Base-by-base conservation (phyloP, 1,140 invertebrate genomes). In the Ptiloglossa arizonensis region DNA sequence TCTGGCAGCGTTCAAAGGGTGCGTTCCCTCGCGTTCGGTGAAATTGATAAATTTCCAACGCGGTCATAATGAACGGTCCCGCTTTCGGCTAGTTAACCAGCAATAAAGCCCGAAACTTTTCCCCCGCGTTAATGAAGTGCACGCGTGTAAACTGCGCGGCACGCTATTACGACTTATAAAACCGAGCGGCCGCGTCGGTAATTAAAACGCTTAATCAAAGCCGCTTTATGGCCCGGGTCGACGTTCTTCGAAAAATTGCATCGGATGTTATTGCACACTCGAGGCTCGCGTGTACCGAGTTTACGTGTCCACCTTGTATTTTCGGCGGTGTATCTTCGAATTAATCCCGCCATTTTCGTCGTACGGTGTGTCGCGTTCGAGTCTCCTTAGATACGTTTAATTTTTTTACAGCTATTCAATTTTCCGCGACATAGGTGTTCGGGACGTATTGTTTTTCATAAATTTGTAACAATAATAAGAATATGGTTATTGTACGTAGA, bases 141-240 rank as follows among this genome's bases (percentile, higher is more conserved):
- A 48, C 32, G 63, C 72, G 29, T 57, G 52, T 75, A 75, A 75
- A 75, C 72, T 67, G 64, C 52, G 22, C 52, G 22, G 32, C 52
- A 4, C 64, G n/a, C 73, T 68, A 68, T 75, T 75, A 75, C 64
- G 64, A 75, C 73, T 68, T 68, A 75, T 48, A 75, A 77, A 60
- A 62, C 44, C 46, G 64, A 17, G 8, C 54, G 54, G 66, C 24
- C 22, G 24, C 13, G 64, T 24, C 27, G 74, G 74, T 70, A 77
- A 70, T 77, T 77, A 77, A 77, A 77, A 62, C 67, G 74, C 32
- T 77, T 77, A 77, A 77, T 77, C 74, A 77, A 70, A 50, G 48
- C 60, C 52, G 64, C 44, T 76, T 76, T 75, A 67, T 17, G 5
- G 24, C n/a, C n/a, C n/a, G n/a, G 24, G 0, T 29, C 27, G 41